Evolutionary conservation across 2,113 vertebrate genomes (phyloP), one percentile per base, ranked within the genome.

Genomic region (Podiceps cristatus): DNA sequence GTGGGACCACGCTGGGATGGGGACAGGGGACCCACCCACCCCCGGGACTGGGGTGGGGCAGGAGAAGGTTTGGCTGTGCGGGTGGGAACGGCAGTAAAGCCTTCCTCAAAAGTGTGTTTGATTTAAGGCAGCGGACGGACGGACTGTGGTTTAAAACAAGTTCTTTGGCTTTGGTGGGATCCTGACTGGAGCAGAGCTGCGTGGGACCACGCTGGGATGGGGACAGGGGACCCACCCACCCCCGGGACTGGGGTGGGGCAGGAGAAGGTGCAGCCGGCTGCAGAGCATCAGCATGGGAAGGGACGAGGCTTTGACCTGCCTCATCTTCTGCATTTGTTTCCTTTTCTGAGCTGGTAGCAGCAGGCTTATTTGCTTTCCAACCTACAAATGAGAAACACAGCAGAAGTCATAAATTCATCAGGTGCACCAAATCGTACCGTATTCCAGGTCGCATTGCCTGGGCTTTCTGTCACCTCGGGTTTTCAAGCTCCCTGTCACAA

Each of bases 381-480:
- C 25, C 50, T 82, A 66, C 59, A 53, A 40, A 45, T 49, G 7
- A 40, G 77, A 82, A 87, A 56, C 1, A 5, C 8, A 47, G 42
- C 25, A 64, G 16, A 78, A 90, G 29, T 60, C 19, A 17, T 28
- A 11, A 20, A 53, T 74, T 81, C 24, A 2, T 69, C 45, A 6
- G 0, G 0, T 52, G 50, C 25, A 13, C 40, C 29, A 20, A 69
- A 20, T 7, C 15, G 55, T 45, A n/a, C 50, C 4, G 0, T 7
- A 4, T 37, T 90, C 23, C 22, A 14, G 9, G n/a, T 42, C 2
- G 2, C 59, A 68, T 53, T 40, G 22, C 77, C 55, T 60, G 40
- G 77, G 33, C 35, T 88, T 47, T 10, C 25, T 60, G 50, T 71
- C 56, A 40, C 45, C 42, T 49, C 1, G 3, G 33, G 7, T 66